phyloP scores from a whole-genome alignment of 2,888 invertebrate genomes.

The Catocala sponsa region DNA sequence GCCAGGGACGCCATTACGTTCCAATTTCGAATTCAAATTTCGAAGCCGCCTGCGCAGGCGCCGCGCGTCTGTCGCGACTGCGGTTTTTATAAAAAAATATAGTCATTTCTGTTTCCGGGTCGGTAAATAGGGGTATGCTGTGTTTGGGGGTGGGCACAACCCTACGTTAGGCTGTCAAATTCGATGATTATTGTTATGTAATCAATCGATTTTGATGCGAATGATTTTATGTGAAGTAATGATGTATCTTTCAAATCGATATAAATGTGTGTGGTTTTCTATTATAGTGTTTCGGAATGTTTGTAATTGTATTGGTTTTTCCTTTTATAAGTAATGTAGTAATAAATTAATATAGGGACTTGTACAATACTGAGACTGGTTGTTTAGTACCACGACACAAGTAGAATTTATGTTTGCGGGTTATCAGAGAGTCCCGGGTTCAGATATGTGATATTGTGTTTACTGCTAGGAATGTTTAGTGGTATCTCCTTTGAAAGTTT shows the following conservation, averaged over 20 bases:
- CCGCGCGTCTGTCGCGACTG: conserved; percentile 71
- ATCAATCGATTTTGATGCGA: conserved; percentile 52
- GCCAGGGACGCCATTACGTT: conserved; percentile 71
- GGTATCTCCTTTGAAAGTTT: too few species aligned
- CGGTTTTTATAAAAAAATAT: conserved; percentile 65
- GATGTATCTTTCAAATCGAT: conserved; percentile 19
- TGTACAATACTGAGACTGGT: too few species aligned
- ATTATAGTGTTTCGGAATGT: conserved; percentile 15
- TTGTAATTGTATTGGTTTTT: conserved; percentile 18
- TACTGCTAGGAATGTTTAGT: too few species aligned
- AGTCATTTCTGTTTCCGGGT: conserved; percentile 65
- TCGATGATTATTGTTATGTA: conserved; percentile 59
- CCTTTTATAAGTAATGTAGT: not conserved
- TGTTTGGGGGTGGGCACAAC: conserved; percentile 46
- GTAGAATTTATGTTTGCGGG: too few species aligned
- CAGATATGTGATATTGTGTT: too few species aligned
- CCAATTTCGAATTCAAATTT: conserved; percentile 80
- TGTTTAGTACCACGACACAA: too few species aligned
- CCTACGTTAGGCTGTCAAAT: conserved; percentile 45
- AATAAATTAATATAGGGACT: too few species aligned
- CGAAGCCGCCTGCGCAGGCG: conserved; percentile 66
- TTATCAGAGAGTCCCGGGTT: too few species aligned
- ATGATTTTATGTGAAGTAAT: conserved; percentile 38
- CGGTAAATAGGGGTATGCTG: conserved; percentile 53
- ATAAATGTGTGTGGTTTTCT: conserved; percentile 5